phyloP scores from a whole-genome alignment of 2,888 invertebrate genomes.

The Epinotia nisella region DNA sequence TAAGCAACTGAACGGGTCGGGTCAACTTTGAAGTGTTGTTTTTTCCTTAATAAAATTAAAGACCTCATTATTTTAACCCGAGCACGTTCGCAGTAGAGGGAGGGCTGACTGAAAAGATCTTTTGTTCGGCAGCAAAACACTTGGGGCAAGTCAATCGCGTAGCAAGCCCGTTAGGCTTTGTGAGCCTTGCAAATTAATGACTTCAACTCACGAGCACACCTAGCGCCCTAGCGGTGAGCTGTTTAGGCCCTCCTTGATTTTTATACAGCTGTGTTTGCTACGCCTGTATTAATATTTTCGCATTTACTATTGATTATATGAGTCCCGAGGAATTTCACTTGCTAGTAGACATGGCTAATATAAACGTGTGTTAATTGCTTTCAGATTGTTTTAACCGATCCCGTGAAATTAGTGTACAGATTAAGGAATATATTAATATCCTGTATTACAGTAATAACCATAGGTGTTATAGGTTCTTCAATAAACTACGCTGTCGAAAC shows the following conservation, averaged over 20 bases:
- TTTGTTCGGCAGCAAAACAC: slow-evolving; percentile 78
- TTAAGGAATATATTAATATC: no score
- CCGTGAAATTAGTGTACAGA: no score
- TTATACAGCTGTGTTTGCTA: slow-evolving; percentile 31
- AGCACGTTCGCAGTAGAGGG: slow-evolving; percentile 61
- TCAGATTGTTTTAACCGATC: no score
- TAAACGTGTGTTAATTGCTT: no score
- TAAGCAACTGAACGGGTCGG: slow-evolving; percentile 50
- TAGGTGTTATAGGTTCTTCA: neutral
- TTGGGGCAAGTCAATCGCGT: slow-evolving; percentile 78
- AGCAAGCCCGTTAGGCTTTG: slow-evolving; percentile 68
- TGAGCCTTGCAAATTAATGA: slow-evolving; percentile 78
- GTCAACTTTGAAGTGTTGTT: slow-evolving; percentile 53
- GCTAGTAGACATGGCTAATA: neutral
- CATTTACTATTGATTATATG: neutral
- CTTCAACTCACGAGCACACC: slow-evolving; percentile 54
- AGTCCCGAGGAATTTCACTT: neutral
- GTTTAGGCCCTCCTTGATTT: slow-evolving; percentile 62
- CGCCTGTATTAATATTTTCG: slow-evolving; percentile 6
- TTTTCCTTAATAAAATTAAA: slow-evolving; percentile 73
- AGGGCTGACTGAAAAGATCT: slow-evolving; percentile 68
- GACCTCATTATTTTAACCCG: slow-evolving; percentile 76
- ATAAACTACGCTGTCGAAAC: neutral
- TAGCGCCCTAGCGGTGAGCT: slow-evolving; percentile 59
- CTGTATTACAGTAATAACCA: no score